phyloP scores from a whole-genome alignment of 2,888 invertebrate genomes.

The Cryptocephalus moraei region DNA sequence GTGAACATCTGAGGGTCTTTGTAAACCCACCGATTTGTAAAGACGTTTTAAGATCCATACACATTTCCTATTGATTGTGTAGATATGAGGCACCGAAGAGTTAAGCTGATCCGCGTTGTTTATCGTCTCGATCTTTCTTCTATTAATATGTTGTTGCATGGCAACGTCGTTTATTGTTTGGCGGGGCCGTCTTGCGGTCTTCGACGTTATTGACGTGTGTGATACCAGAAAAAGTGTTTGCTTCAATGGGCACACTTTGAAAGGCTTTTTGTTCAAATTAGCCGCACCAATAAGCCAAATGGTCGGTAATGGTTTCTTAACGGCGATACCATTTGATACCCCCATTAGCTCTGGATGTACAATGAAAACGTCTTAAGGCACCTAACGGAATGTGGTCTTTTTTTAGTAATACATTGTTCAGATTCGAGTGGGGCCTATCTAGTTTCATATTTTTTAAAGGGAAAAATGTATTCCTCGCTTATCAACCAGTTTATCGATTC shows the following conservation, averaged over 20 bases:
- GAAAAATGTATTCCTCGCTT: too few species aligned
- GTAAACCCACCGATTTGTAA: constrained; percentile 35
- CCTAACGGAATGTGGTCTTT: not conserved
- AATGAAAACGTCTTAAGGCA: constrained; percentile 6
- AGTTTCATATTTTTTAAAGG: too few species aligned
- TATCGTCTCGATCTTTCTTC: constrained; percentile 22
- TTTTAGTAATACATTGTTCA: too few species aligned
- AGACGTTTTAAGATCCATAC: constrained; percentile 32
- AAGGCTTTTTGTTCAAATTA: constrained; percentile 22
- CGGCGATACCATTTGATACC: constrained; percentile 8
- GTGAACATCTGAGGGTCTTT: constrained; percentile 17
- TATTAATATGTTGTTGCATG: constrained; percentile 24
- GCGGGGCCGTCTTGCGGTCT: constrained; percentile 11
- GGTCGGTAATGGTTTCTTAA: constrained; percentile 17
- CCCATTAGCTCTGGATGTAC: not conserved
- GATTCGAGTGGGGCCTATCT: too few species aligned
- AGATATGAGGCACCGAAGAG: constrained; percentile 17
- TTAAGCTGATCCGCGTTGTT: constrained; percentile 19
- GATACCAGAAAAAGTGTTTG: constrained; percentile 12
- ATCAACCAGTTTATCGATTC: too few species aligned
- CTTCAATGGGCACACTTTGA: constrained; percentile 19
- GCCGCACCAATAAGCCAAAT: constrained; percentile 22
- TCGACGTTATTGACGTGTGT: constrained; percentile 14
- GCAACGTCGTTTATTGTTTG: constrained; percentile 23
- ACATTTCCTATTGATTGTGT: constrained; percentile 20